Evolutionary conservation across 2,888 invertebrate species (phyloP).

Genomic region (Eupithecia abbreviata): DNA sequence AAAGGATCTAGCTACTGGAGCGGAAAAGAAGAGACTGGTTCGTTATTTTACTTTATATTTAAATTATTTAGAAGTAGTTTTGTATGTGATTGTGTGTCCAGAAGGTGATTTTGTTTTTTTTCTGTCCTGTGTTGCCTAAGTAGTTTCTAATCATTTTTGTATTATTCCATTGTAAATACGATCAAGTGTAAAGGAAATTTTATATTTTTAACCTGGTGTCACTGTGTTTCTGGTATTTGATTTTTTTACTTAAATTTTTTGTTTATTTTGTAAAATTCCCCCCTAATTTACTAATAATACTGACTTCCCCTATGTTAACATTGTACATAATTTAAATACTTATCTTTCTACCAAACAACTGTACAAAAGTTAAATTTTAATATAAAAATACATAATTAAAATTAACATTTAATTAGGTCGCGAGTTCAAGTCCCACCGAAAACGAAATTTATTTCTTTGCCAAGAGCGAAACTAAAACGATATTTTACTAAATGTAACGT

Average conservation of each 20-base stretch:
- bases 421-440: too few species aligned
- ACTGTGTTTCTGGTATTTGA: constrained; percentile 61
- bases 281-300: constrained; percentile 3
- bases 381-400: too few species aligned
- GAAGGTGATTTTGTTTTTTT: constrained; percentile 70
- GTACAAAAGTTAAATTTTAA: not conserved
- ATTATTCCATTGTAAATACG: constrained; percentile 76
- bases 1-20: constrained; percentile 79
- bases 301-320: not conserved
- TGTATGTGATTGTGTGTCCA: constrained; percentile 76
- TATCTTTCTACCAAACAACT: not conserved
- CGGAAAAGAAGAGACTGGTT: constrained; percentile 81
- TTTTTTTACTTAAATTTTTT: not conserved
- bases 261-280: constrained; percentile 6
- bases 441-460: too few species aligned
- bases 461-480: not conserved
- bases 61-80: constrained; percentile 46
- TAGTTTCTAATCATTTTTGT: constrained; percentile 60
- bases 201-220: constrained; percentile 48
- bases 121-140: constrained; percentile 72
- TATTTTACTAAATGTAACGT: not conserved
- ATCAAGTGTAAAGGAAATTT: constrained; percentile 79
- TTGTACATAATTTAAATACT: not conserved
- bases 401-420: too few species aligned
- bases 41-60: constrained; percentile 55